Evolutionary conservation across 1,140 invertebrate species (phyloP), one percentile per base, ranked within the genome.

Genomic region (Bombus consobrinus): DNA sequence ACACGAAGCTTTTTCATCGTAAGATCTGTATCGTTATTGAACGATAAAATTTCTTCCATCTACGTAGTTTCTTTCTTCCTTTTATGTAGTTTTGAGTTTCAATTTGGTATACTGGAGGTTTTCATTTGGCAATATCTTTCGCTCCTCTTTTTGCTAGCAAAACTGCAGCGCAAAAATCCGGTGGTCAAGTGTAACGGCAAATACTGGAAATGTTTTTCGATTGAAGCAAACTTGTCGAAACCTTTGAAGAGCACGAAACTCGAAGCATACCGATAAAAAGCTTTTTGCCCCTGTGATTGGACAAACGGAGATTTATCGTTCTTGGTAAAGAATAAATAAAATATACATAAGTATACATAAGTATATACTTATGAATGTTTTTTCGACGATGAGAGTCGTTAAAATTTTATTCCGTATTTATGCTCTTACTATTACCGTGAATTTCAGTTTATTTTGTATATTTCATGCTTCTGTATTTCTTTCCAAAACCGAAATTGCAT

Each of bases 121-220:
- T 71, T 71, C 18, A 13, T 28, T 41, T 39, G 39, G 37, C 22
- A 10, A 3, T 18, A 13, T 37, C 18, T 68, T 32, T 68, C 22
- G 32, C 22, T 69, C 8, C 22, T 69, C 28, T 71, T 71, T 41
- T n/a, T 12, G 25, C 5, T 15, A 13, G 10, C 2, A 37, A 71
- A 41, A n/a, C 10, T 39, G 34, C 22, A 28, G 1, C 25, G 12
- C 10, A 41, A 71, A 71, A 71, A 25, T 41, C 10, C 25, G 5
- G 10, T 13, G 39, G 69, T 71, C 69, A 71, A 71, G 25, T 32
- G 8, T 73, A 73, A 39, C 28, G 39, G 13, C n/a, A 73, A 73
- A 73, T 73, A 22, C 8, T 73, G n/a, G 71, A 43, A 72, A 32
- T n/a, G 41, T 73, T 43, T 73, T 73, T 73, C 6, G 13, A 72